Percentiles rank a stretch among this genome's conserved stretches.
phyloP scores from a whole-genome alignment of 2,888 invertebrate species.

The Athalia circularis region DNA sequence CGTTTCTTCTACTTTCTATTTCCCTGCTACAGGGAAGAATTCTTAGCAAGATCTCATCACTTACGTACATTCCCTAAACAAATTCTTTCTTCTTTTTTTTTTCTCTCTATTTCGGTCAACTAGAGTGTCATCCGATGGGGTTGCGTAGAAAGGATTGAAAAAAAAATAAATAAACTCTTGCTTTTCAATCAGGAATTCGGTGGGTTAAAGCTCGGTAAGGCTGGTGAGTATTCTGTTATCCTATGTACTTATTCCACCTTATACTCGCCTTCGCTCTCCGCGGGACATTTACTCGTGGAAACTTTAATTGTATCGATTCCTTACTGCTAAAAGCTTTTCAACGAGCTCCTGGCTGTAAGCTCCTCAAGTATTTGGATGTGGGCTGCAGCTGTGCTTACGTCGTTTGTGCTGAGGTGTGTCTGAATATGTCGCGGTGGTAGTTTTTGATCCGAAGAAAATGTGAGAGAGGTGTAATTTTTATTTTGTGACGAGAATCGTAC shows the following conservation, averaged over 20 bases:
- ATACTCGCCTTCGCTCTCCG: slow-evolving; percentile 22
- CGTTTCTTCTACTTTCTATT: neutral
- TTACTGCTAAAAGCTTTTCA: slow-evolving; percentile 37
- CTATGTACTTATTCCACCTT: neutral
- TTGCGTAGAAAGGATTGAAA: neutral
- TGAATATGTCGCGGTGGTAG: no score
- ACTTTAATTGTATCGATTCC: slow-evolving; percentile 47
- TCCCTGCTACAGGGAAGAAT: no score
- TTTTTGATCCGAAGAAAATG: no score
- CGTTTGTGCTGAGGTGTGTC: neutral
- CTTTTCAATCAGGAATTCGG: slow-evolving; percentile 38
- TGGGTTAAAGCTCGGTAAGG: slow-evolving; percentile 28
- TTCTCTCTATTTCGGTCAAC: no score
- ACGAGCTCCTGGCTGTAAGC: slow-evolving; percentile 26
- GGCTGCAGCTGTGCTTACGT: neutral
- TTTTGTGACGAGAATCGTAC: no score
- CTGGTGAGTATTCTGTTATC: neutral
- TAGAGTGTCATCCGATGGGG: neutral
- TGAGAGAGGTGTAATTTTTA: no score
- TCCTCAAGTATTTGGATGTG: slow-evolving; percentile 3
- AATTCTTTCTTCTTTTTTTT: no score
- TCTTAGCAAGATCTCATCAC: no score
- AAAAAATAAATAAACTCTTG: slow-evolving; percentile 1
- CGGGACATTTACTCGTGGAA: slow-evolving; percentile 27
- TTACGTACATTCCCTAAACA: no score